phyloP scores from a whole-genome alignment of 2,113 vertebrate genomes.

The Myrmecobius fasciatus region DNA sequence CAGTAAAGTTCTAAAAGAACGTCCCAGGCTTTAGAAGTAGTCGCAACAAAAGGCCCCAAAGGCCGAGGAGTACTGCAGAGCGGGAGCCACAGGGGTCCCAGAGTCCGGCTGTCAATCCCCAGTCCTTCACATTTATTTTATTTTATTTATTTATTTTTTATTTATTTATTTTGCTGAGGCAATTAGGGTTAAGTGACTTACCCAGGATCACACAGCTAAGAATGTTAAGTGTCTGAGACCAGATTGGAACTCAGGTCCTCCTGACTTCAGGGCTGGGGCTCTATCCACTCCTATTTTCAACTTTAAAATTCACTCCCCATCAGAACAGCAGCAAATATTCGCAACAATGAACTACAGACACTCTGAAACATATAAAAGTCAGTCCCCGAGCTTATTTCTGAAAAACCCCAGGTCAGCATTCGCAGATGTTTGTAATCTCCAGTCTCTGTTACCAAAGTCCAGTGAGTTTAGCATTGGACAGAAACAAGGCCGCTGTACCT shows the following conservation, averaged over 20 bases:
- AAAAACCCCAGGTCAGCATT: conserved; percentile 37
- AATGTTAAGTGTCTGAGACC: too few species aligned
- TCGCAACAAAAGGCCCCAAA: not conserved
- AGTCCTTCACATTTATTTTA: too few species aligned
- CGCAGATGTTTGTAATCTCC: conserved; percentile 30
- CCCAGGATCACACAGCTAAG: too few species aligned
- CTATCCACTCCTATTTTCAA: too few species aligned
- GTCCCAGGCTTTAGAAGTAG: not conserved
- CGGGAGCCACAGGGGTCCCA: too few species aligned
- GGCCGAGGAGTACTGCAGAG: not conserved
- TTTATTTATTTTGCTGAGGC: too few species aligned
- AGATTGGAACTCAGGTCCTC: too few species aligned
- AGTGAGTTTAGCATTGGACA: conserved; percentile 36
- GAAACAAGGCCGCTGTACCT: conserved; percentile 11
- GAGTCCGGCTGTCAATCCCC: too few species aligned
- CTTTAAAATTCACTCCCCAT: conserved; percentile 22
- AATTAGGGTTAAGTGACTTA: too few species aligned
- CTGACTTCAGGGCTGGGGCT: too few species aligned
- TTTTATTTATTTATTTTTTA: too few species aligned
- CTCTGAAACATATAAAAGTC: not conserved
- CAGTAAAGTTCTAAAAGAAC: too few species aligned
- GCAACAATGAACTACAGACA: conserved; percentile 39
- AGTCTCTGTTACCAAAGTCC: conserved; percentile 42
- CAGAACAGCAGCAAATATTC: conserved; percentile 5
- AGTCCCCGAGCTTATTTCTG: conserved; percentile 54